phyloP scores from a whole-genome alignment of 2,888 invertebrate species.

The Drosophila merina region DNA sequence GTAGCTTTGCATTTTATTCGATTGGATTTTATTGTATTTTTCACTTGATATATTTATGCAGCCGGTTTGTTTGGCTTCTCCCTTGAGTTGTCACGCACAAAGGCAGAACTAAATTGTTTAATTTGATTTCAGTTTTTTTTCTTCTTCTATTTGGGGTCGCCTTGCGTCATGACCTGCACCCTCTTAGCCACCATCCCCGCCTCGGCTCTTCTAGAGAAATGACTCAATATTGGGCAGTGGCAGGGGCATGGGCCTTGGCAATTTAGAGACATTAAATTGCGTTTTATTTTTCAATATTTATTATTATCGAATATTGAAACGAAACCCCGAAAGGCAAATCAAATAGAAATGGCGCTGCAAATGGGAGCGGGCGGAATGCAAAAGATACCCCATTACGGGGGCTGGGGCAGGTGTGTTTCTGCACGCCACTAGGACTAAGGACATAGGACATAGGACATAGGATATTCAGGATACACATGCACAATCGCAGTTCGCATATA shows the following conservation, averaged over 20 bases:
- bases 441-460: conserved; percentile 12
- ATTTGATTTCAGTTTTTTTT: conserved; percentile 70
- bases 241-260: conserved; percentile 33
- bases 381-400: conserved; percentile 13
- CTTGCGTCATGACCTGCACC: conserved; percentile 67
- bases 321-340: conserved; percentile 45
- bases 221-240: conserved; percentile 56
- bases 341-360: conserved; percentile 35
- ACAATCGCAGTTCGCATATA: conserved; percentile 43
- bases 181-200: conserved; percentile 55
- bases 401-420: conserved; percentile 44
- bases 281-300: conserved; percentile 78
- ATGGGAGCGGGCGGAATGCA: conserved; percentile 43
- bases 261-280: conserved; percentile 70
- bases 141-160: conserved; percentile 44
- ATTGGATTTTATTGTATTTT: conserved; percentile 66
- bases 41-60: conserved; percentile 72
- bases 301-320: conserved; percentile 76
- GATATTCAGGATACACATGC: conserved; percentile 20
- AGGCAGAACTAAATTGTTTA: conserved; percentile 79
- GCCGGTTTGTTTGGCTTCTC: conserved; percentile 74
- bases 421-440: conserved; percentile 49
- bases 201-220: conserved; percentile 49
- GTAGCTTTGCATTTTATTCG: conserved; percentile 66
- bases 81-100: conserved; percentile 80